Base-by-base conservation (phyloP, 1,140 invertebrate genomes). In the Magallana gigas region DNA sequence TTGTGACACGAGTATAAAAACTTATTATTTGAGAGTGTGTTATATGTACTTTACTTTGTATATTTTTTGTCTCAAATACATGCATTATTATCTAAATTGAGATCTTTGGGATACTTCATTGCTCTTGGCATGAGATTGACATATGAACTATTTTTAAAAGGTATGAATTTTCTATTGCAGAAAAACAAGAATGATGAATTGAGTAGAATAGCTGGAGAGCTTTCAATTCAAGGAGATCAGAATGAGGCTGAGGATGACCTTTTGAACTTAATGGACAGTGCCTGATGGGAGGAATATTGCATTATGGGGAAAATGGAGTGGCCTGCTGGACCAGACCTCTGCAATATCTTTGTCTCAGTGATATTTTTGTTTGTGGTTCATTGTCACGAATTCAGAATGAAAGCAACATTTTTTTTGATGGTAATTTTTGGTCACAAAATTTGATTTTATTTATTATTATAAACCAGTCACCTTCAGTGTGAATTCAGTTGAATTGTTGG, bases 221-320 rank as follows among this genome's bases (percentile, higher is more conserved):
- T 94, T 80, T 88, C 85, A n/a, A 90, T 94, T 57, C 90, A 93
- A 12, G 91, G 91, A 8, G 84, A 57, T 29, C 80, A 86, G 14
- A 59, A 83, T 48, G 58, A 71, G 18, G 85, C 87, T 12, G 90
- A 88, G 18, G 93, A 93, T 85, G 93, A 94, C 89, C 88, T 94
- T 23, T 88, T 94, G 12, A 93, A 94, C 84, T 89, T 94, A 1
- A 94, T 94, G 94, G 94, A 94, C 89, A 93, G 92, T 90, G 90
- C 90, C 57, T 90, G 71, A 59, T 83, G 48, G 48, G 68, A 76
- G 23, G 23, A 57, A 16, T 83, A n/a, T 14, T 8, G 36, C 48
- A 83, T 83, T 9, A 57, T 8, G 57, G 81, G 48, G 36, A 57
- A 56, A 57, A 16, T 64, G 62, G 18, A 64, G 48, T 83, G 16